phyloP scores from a whole-genome alignment of 1,140 invertebrate genomes.

The Bombus impatiens region DNA sequence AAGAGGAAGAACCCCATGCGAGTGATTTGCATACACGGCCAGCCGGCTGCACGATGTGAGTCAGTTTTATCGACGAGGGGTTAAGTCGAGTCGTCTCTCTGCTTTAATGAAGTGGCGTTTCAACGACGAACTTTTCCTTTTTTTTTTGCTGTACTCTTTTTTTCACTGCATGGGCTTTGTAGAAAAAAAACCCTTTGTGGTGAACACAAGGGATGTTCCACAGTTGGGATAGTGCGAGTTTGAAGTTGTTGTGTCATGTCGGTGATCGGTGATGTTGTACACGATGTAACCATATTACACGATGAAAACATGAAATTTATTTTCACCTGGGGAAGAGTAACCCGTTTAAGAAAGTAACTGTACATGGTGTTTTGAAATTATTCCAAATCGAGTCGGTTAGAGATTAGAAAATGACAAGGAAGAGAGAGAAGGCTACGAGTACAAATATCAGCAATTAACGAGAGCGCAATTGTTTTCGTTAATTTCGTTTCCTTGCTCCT shows the following conservation, averaged over 20 bases:
- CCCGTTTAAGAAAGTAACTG: neutral
- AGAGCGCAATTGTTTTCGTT: neutral
- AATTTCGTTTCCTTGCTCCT: neutral
- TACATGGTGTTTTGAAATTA: neutral
- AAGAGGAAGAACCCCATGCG: constrained; percentile 72
- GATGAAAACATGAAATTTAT: neutral
- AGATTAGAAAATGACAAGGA: neutral
- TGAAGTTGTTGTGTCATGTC: neutral
- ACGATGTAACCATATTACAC: neutral
- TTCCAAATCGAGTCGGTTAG: neutral
- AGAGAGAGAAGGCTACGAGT: neutral
- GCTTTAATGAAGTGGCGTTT: constrained; percentile 65
- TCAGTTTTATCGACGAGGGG: constrained; percentile 72
- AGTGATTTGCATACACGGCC: constrained; percentile 78
- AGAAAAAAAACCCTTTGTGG: neutral
- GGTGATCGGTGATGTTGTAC: neutral
- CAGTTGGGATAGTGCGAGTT: neutral
- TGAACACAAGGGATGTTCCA: neutral
- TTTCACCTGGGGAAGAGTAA: neutral
- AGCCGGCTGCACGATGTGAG: constrained; percentile 72
- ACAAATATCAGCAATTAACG: too few relatives aligned
- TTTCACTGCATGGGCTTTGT: neutral
- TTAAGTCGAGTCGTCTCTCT: constrained; percentile 70
- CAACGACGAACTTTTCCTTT: constrained; percentile 9
- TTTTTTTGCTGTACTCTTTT: neutral